These are phyloP conservation scores for Crypturellus undulatus DNA, from an alignment of 2,113 vertebrate genomes.

Conservation along the genomic window DNA sequence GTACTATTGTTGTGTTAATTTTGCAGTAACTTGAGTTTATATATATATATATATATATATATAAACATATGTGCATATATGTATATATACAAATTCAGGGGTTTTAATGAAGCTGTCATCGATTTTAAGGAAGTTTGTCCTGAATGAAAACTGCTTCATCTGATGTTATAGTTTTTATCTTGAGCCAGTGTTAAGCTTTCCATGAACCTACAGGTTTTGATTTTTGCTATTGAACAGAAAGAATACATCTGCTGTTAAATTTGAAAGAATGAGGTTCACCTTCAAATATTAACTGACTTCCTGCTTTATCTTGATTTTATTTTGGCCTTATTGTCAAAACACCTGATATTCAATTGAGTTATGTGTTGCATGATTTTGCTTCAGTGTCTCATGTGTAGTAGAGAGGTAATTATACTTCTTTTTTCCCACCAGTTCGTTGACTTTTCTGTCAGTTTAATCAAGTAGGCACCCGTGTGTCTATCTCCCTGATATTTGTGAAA, in stretches of 20 bases:
- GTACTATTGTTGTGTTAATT: not conserved
- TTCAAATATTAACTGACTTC: not conserved
- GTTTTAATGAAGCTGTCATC: not conserved
- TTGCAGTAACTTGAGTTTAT: not conserved
- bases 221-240: not conserved
- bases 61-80: too few species aligned
- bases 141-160: not conserved
- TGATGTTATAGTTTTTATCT: not conserved
- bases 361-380: not conserved
- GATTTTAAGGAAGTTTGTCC: not conserved
- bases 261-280: not conserved
- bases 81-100: too few species aligned
- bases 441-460: not conserved
- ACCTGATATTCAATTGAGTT: not conserved
- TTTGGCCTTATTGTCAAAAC: not conserved
- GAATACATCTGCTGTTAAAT: not conserved
- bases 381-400: not conserved
- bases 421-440: not conserved
- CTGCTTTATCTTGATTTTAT: not conserved
- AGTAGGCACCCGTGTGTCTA: not conserved
- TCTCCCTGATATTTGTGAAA: not conserved
- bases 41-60: too few species aligned
- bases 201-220: not conserved
- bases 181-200: not conserved
- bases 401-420: not conserved